These are phyloP conservation scores for Ovis aries DNA, from an alignment of 2,113 vertebrate genomes.

Conservation along the genomic window ARS-UI_Ramb_v3.0 NC_056054.1:124310501-124311000, in stretches of 20 bases:
- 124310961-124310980: background rate
- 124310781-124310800: background rate
- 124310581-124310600: background rate
- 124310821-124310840: background rate
- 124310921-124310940: background rate
- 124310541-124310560: background rate
- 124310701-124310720: background rate
- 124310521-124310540: background rate
- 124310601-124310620: background rate
- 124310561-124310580: background rate
- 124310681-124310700: background rate
- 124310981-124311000: background rate
- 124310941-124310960: background rate
- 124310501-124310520: background rate
- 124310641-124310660: background rate
- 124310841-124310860: background rate
- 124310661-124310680: background rate
- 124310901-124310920: background rate
- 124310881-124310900: background rate
- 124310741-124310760: fast-evolving
- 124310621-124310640: background rate
- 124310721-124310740: background rate
- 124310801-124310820: background rate
- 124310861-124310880: fast-evolving
- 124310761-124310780: background rate